phyloP scores from a whole-genome alignment of 1,140 invertebrate genomes.

The Philopotamus ludificatus region DNA sequence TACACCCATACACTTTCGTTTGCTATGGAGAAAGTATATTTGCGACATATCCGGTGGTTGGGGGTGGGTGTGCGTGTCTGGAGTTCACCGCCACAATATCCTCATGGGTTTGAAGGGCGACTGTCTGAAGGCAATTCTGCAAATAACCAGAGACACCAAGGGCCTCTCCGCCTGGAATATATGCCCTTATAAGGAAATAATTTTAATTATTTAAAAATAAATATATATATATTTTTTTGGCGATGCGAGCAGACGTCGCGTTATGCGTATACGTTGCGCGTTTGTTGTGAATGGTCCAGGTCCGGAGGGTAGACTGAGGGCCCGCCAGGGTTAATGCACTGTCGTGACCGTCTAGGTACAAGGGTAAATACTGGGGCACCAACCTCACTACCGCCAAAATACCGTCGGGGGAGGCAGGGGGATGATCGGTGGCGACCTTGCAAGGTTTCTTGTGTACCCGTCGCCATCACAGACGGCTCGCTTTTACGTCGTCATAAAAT shows the following conservation, averaged over 20 bases:
- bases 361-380: slow-evolving; percentile 26
- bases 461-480: not conserved
- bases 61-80: slow-evolving; percentile 21
- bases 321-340: slow-evolving; percentile 18
- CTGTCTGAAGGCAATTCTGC: slow-evolving; percentile 16
- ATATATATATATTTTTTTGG: too few relatives aligned
- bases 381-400: slow-evolving; percentile 15
- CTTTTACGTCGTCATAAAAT: not conserved
- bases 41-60: slow-evolving; percentile 15
- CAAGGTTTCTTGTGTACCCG: too few relatives aligned
- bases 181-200: too few relatives aligned
- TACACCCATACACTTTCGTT: too few relatives aligned
- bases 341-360: slow-evolving; percentile 21
- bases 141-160: too few relatives aligned
- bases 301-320: not conserved
- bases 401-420: too few relatives aligned
- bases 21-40: not conserved
- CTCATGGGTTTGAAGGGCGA: slow-evolving; percentile 25
- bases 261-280: too few relatives aligned
- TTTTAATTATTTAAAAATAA: too few relatives aligned
- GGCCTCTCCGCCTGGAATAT: too few relatives aligned
- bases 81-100: slow-evolving; percentile 29
- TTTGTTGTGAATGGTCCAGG: slow-evolving; percentile 20
- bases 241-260: too few relatives aligned
- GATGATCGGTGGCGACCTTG: not conserved